phyloP scores from a whole-genome alignment of 2,797 vertebrate species.

The Cyclopterus lumpus region DNA sequence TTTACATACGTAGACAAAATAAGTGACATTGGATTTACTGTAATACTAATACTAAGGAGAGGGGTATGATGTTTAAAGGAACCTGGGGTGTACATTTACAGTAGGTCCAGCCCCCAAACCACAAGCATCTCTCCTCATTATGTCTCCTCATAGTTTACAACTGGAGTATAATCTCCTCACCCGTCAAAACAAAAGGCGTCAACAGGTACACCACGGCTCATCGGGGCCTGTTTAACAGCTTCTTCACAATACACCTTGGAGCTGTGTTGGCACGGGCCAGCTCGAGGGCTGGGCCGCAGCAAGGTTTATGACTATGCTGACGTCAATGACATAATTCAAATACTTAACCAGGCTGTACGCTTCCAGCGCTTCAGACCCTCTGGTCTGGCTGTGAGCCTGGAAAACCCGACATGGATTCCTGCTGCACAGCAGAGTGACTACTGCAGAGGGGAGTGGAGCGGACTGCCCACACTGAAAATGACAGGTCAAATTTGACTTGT shows the following conservation, averaged over 20 bases:
- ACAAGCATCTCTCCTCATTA: conserved; percentile 12
- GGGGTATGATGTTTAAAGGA: conserved; percentile 1
- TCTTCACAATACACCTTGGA: conserved; percentile 88
- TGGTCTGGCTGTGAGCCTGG: conserved; percentile 53
- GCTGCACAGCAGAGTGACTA: conserved; percentile 42
- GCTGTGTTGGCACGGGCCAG: conserved; percentile 86
- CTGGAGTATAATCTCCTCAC: conserved; percentile 36
- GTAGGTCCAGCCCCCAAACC: conserved; percentile 56
- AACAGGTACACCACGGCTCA: conserved; percentile 43
- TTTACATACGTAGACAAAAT: not conserved
- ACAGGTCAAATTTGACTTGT: conserved; percentile 24
- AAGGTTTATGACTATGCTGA: conserved; percentile 98
- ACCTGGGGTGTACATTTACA: not conserved
- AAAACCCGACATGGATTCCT: conserved; percentile 77
- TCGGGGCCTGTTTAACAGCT: conserved; percentile 85
- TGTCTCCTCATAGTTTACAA: conserved; percentile 57
- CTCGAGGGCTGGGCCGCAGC: conserved; percentile 90
- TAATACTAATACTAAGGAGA: not conserved
- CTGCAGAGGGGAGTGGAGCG: conserved; percentile 40
- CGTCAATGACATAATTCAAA: conserved; percentile 99
- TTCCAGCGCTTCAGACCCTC: conserved; percentile 88
- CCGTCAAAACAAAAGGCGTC: conserved; percentile 70
- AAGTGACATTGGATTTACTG: not conserved
- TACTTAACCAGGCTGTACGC: conserved; percentile 94
- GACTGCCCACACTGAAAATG: conserved; percentile 36